phyloP scores from a whole-genome alignment of 2,113 vertebrate genomes.

The Pseudopodoces humilis region DNA sequence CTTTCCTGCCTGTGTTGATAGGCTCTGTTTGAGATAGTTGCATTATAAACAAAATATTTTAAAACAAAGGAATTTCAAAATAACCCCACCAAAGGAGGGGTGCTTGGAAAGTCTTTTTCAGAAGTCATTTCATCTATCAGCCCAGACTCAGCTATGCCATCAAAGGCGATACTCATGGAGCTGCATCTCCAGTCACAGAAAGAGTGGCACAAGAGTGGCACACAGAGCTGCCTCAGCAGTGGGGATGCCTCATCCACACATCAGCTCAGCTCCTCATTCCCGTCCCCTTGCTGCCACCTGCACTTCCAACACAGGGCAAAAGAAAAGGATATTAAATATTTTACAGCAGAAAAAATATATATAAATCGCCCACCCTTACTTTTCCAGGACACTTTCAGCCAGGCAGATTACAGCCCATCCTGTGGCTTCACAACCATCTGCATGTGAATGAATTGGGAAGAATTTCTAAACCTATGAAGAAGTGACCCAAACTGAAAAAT shows the following conservation, averaged over 20 bases:
- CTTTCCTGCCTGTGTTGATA: neutral
- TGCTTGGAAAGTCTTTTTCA: neutral
- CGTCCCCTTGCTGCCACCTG: neutral
- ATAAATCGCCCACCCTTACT: fast-evolving
- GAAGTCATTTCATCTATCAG: neutral
- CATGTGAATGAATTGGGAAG: neutral
- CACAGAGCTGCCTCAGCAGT: neutral
- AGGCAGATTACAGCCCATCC: neutral
- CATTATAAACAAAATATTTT: neutral
- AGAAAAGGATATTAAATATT: neutral
- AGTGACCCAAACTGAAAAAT: neutral
- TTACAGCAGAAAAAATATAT: neutral
- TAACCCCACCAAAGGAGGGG: neutral
- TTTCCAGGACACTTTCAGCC: neutral
- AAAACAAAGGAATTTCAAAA: neutral
- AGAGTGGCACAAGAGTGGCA: neutral
- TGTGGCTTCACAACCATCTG: neutral
- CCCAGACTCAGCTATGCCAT: neutral
- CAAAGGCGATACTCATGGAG: neutral
- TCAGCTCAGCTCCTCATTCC: neutral
- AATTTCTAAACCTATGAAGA: neutral
- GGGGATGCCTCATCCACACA: neutral
- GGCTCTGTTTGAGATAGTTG: neutral
- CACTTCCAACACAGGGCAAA: neutral
- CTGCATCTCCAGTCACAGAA: neutral